Evolutionary conservation across 2,797 vertebrate genomes (phyloP), one percentile per base, ranked within the genome.

Genomic region (Cetoscarus ocellatus): DNA sequence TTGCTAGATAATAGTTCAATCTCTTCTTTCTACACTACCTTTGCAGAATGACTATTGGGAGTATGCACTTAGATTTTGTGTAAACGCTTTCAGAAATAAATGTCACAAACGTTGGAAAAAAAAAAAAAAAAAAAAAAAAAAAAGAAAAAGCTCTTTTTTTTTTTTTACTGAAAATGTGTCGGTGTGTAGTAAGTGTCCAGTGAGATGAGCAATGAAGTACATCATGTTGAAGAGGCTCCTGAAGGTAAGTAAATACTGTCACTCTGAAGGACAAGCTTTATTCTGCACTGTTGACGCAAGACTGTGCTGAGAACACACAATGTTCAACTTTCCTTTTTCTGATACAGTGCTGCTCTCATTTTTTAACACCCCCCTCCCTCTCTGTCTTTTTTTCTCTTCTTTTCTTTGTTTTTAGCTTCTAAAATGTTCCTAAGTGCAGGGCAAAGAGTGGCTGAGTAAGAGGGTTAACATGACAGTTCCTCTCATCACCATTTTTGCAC

Each of bases 231-330:
- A 59, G 2, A 63, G 56, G 47, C 54, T 75, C 10, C 35, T 59
- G 62, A 17, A 67, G 51, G 47, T 13, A 27, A 18, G 51, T 56
- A 61, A 67, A 68, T 50, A 60, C 18, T 12, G 74, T 65, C 53
- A 64, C 14, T 52, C 35, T 60, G 59, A 87, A 85, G 70, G 58
- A 83, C 47, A 73, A 10, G 7, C 43, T 70, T 6, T 36, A 58
- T 61, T 65, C 11, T 50, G 51, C 17, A 0, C 14, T 6, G 51
- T 15, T 38, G 47, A 48, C 42, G 69, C 14, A 50, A 39, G 17
- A 69, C 43, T 75, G n/a, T 55, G 50, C 7, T 40, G 34, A 78
- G 9, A 58, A 12, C 44, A 44, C 42, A 54, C 17, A 42, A 27
- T 39, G 40, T 68, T 67, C 42, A 53, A 15, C 8, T 9, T 2